These are phyloP conservation scores for Calyptomena viridis DNA, from an alignment of 2,113 vertebrate species.

Conservation along the genomic window DNA sequence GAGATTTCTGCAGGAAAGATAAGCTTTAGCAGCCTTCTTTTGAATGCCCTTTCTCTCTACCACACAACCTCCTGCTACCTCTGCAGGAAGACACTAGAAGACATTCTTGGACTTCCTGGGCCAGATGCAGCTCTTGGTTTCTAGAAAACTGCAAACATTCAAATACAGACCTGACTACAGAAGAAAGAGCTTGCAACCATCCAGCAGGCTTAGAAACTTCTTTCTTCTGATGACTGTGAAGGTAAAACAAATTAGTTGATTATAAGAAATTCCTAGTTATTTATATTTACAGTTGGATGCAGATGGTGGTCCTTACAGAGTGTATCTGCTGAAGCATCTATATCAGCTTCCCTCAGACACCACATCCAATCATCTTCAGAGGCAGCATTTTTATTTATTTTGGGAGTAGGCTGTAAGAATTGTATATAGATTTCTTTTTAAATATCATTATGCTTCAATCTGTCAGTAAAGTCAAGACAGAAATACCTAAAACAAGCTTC, in stretches of 20 bases:
- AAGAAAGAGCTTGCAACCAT: not conserved
- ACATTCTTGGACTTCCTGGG: not conserved
- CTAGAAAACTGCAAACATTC: not conserved
- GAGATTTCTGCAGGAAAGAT: not conserved
- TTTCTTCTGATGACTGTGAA: not conserved
- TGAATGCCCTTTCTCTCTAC: not conserved
- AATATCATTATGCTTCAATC: not conserved
- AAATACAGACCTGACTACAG: not conserved
- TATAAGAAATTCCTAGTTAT: not conserved
- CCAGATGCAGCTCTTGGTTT: not conserved
- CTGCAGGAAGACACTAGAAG: not conserved
- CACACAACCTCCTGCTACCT: not conserved
- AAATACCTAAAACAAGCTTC: conserved; percentile 14
- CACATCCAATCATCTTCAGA: not conserved
- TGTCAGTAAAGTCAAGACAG: conserved; percentile 10
- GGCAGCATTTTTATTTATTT: not conserved
- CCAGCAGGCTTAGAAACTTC: not conserved
- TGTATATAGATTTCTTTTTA: not conserved
- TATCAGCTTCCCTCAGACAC: not conserved
- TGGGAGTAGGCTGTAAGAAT: not conserved
- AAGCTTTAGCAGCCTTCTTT: not conserved
- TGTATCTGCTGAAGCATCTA: not conserved
- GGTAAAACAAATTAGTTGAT: not conserved
- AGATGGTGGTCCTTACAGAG: not conserved
- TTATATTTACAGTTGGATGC: not conserved